Evolutionary conservation across 2,797 vertebrate species (phyloP), one percentile per base, ranked within the genome.

Genomic region (Aldrovandia affinis): DNA sequence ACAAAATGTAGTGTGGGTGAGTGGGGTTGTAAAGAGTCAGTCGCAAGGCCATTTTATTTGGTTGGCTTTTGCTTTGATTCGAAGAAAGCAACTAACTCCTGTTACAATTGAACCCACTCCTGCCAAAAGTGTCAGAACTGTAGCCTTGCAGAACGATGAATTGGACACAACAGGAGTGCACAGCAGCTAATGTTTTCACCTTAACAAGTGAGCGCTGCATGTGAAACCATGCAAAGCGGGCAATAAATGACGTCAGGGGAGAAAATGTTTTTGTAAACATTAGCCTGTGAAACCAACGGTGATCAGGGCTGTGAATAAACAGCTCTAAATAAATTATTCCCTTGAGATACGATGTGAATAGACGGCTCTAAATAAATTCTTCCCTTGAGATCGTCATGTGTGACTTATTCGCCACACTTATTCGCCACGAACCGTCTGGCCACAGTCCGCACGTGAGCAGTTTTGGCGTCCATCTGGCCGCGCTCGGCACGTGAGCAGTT

Each of bases 291-390:
- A n/a, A 10, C 42, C 75, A 52, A 55, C 54, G 77, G 50, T 54
- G 57, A 70, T 59, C 22, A 33, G 14, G 12, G 52, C 3, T 42
- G 30, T 78, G 68, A 75, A 84, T 84, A 89, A 87, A 50, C 86
- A 90, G 86, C 88, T 93, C 92, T 91, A 94, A 94, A 95, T 93
- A 94, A 91, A 90, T 88, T 81, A 44, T 22, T 88, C 57, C 33
- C 83, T 77, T 79, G 50, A 87, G 90, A 90, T 85, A 82, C 93
- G 93, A 94, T 92, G 89, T 12, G 68, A 75, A 84, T 84, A 89
- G 86, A 50, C 86, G 90, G 86, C 88, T 93, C 92, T 91, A 94
- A 94, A 95, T 93, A 94, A 91, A 90, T 88, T 81, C 50, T 22
- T 88, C 57, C 33, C 83, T 77, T 79, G 50, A 87, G 90, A 90